Evolutionary conservation across 1,140 invertebrate species (phyloP).

Genomic region (Melipona quadrifasciata): DNA sequence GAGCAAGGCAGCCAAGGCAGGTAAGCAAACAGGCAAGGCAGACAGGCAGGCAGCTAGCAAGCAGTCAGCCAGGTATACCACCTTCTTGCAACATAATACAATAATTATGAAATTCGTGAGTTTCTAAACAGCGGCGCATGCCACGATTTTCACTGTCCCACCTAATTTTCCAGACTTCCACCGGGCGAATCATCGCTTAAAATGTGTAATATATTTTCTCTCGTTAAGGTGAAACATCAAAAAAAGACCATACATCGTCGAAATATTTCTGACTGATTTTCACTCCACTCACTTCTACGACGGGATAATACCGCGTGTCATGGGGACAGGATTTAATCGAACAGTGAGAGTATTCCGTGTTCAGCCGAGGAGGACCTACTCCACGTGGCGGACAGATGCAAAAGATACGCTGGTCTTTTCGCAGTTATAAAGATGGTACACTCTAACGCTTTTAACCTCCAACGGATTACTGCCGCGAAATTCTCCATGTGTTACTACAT

Average conservation of each 20-base stretch:
- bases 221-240: too few relatives aligned
- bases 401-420: neutral
- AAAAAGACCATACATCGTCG: too few relatives aligned
- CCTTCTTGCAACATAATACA: constrained; percentile 79
- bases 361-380: neutral
- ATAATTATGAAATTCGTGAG: constrained; percentile 82
- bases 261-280: neutral
- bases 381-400: constrained; percentile 40
- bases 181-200: neutral
- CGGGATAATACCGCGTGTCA: neutral
- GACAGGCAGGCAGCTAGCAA: constrained; percentile 46
- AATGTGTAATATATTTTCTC: too few relatives aligned
- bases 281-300: constrained; percentile 56
- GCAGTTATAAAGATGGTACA: constrained; percentile 15
- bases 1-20: constrained; percentile 46
- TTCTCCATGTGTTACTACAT: neutral
- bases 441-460: neutral
- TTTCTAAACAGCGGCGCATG: constrained; percentile 76
- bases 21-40: constrained; percentile 52
- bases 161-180: constrained; percentile 29
- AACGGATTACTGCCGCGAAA: neutral
- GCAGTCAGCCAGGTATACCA: constrained; percentile 71
- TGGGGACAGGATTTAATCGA: constrained; percentile 1
- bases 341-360: neutral
- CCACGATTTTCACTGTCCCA: constrained; percentile 69